Evolutionary conservation across 2,888 invertebrate genomes (phyloP), one percentile per base, ranked within the genome.

Genomic region (Xanthorhoe spadicearia): DNA sequence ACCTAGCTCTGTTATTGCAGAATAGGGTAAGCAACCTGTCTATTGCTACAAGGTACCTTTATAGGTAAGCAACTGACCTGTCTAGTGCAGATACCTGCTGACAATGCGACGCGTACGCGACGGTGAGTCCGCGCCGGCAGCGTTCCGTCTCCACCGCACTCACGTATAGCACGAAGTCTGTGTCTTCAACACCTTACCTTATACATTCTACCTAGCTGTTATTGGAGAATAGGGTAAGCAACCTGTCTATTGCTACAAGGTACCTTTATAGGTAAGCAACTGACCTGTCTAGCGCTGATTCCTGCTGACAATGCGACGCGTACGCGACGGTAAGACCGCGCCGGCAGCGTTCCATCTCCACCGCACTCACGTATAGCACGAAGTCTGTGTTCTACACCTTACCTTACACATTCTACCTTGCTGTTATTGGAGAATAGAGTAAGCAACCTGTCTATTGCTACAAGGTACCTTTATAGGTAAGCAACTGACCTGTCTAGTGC

Each of bases 291-390:
- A 99, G 90, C 0, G 96, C 96, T 0, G 96, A 95, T 87, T 99
- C 99, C 86, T 99, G 98, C 85, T 99, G 99, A 80, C 99, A 99
- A 86, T 99, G 99, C 0, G 99, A 99, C 0, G 99, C 99, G 89
- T 99, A 99, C 0, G 99, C 99, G 0, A 99, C 98, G 0, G 99
- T 99, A 69, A 97, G 94, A 0, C 97, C 97, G 75, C 97, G 96
- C 71, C 96, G 95, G 85, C 99, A 99, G n/a, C 99, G 93, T 77
- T 97, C 96, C 0, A 99, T 98, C 85, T 98, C 97, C 82, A 98
- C 95, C 0, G 99, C 98, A 5, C 99, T 99, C 7, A 99, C 98
- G 88, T 99, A 99, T 74, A 99, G 96, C 0, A 99, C 96, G 87
- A 99, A 99, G 91, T 99, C 99, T 0, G 98, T 96, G 74, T 97